Evolutionary conservation across 2,113 vertebrate species (phyloP).

Genomic region (Chaetodon auriga): DNA sequence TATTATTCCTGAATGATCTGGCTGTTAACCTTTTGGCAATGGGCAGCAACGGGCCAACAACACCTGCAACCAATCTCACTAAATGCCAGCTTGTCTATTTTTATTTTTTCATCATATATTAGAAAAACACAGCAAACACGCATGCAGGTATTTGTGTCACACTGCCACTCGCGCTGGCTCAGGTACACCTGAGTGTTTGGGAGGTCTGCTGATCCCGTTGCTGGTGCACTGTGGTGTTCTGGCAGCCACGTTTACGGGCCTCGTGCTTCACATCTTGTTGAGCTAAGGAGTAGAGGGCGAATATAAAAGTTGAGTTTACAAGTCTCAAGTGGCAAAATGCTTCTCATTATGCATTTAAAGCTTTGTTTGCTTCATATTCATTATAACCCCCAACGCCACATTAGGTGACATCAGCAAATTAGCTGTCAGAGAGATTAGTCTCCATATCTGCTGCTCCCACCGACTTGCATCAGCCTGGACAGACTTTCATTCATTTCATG

Average conservation of each 20-base stretch:
- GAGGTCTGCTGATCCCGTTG: conserved; percentile 44
- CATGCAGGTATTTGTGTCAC: background rate
- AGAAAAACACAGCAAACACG: background rate
- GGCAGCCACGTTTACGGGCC: conserved; percentile 46
- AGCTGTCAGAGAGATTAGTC: conserved; percentile 9
- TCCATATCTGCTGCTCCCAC: conserved; percentile 1
- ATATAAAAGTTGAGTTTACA: conserved; percentile 54
- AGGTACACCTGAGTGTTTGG: conserved; percentile 3
- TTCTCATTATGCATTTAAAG: conserved; percentile 26
- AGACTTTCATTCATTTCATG: conserved; percentile 31
- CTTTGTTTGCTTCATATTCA: conserved; percentile 5
- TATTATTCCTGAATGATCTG: conserved; percentile 23
- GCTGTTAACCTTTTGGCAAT: background rate
- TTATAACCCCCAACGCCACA: background rate
- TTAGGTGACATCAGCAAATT: conserved; percentile 3
- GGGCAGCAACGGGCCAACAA: background rate
- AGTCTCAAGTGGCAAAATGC: conserved; percentile 44
- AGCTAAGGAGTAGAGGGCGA: background rate
- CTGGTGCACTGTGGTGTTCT: conserved; percentile 10
- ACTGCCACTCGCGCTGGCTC: background rate
- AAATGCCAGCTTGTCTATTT: background rate
- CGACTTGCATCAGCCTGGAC: conserved; percentile 1
- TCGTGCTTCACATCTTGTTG: conserved; percentile 40
- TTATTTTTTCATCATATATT: background rate
- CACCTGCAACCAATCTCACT: conserved; percentile 31